Percentiles rank a stretch among this genome's conserved stretches.
Evolutionary conservation across 2,888 invertebrate genomes (phyloP).

Genomic region (Caenorhabditis sinica): DNA sequence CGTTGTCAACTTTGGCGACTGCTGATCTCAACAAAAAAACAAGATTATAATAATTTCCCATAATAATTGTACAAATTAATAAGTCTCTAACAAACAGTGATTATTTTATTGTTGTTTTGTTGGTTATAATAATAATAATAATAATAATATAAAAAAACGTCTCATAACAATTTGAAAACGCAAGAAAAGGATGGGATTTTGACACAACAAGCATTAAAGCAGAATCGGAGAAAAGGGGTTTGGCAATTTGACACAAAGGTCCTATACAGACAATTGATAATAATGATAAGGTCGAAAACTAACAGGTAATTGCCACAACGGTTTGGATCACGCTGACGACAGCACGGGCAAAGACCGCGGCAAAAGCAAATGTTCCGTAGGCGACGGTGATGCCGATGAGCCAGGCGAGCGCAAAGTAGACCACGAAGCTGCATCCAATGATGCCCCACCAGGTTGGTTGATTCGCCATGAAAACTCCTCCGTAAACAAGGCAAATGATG

Average conservation of each 20-base stretch:
- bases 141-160: conserved; percentile 17
- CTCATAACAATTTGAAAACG: not conserved
- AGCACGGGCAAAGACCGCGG: conserved; percentile 6
- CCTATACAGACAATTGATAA: no score
- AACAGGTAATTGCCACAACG: not conserved
- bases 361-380: not conserved
- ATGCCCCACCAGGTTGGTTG: conserved; percentile 18
- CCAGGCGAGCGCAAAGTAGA: conserved; percentile 25
- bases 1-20: conserved; percentile 67
- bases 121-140: conserved; percentile 10
- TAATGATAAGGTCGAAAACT: not conserved
- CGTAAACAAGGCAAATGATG: not conserved
- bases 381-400: not conserved
- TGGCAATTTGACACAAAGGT: not conserved
- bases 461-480: conserved; percentile 13
- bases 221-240: not conserved
- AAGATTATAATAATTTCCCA: not conserved
- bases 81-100: conserved; percentile 4
- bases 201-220: conserved; percentile 5
- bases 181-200: not conserved
- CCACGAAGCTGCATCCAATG: not conserved
- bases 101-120: conserved; percentile 15
- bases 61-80: conserved; percentile 65
- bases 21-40: conserved; percentile 17
- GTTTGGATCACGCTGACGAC: not conserved